Evolutionary conservation across 2,888 invertebrate species (phyloP), one percentile per base, ranked within the genome.

Genomic region (Iphiclides podalirius): DNA sequence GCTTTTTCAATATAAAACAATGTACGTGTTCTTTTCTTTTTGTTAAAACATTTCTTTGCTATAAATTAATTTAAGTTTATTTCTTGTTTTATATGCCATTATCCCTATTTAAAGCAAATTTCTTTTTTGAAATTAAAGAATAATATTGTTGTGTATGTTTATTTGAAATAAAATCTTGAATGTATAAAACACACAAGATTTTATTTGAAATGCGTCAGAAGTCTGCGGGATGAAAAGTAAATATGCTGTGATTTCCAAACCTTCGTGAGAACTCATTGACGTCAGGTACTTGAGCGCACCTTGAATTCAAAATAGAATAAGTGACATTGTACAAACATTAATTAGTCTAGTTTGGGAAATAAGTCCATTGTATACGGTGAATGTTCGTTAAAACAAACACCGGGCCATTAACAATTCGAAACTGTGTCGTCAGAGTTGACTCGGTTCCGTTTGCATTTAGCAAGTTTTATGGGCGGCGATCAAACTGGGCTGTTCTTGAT

Each of bases 371-470:
- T 7, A 15, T 3, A 26, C 38, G 26, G 9, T 9, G 9, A 26
- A 23, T 20, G 15, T 15, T 40, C 26, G 11, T 28, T n/a, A 42
- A 43, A 35, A 43, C 11, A 42, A 42, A 20, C 34, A 34, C 34
- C 34, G 16, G 13, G 14, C 34, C 34, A 43, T 23, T 35, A 36
- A 16, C 28, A 28, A 23, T 23, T 26, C 20, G 9, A 13, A 9
- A 34, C 23, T n/a, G 4, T 44, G 26, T 36, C 36, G 36, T 11
- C 44, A 16, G 3, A 14, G 23, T 43, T 35, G 15, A 38, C 16
- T 33, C 38, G 17, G 13, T 33, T 37, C 43, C 33, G 33, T 38
- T 38, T 16, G 38, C 33, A 31, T 38, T 45, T 38, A 17, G 31
- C 45, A 38, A 45, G 37, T 20, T 31, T 6, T 7, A 28, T n/a